Base-by-base conservation (phyloP, 2,113 vertebrate genomes). In the Callionymus lyra region DNA sequence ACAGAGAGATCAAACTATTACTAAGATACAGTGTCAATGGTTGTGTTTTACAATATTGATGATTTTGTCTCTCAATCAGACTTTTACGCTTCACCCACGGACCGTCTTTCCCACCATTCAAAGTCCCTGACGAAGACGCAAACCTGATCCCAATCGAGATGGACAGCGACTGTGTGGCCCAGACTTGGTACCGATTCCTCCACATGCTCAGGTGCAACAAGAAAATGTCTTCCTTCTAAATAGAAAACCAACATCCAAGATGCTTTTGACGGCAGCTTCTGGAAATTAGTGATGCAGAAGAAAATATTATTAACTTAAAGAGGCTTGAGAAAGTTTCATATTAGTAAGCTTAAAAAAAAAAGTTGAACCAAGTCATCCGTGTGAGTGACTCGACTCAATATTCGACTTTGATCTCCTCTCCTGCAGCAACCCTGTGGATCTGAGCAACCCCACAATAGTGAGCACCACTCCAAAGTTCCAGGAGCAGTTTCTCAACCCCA, bases 381-480 rank as follows among this genome's bases (percentile, higher is more conserved):
- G n/a, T n/a, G n/a, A n/a, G n/a, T n/a, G n/a, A n/a, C n/a, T n/a
- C n/a, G n/a, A n/a, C n/a, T n/a, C n/a, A n/a, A n/a, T n/a, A n/a
- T n/a, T n/a, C n/a, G n/a, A n/a, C n/a, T n/a, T n/a, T n/a, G n/a
- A 55, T 6, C 12, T 38, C 12, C 38, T 19, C 44, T 31, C 59
- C 47, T 74, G 16, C 72, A 97, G 93, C 75, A 96, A 97, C 83
- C 93, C 92, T 12, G 93, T 97, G 85, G 93, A 97, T 82, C 85
- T 96, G 81, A 96, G 92, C 86, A 96, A 95, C 74, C 93, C 93
- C 62, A 84, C 88, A 47, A 88, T 94, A 75, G 89, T 97, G 74
- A 94, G 92, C 83, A 92, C 93, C 77, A 95, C 93, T 45, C 93
- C 93, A 54, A 96, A 92, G 82, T 97, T 97, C 86, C 93, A 97